Conservation (phyloP, 2,888 invertebrate species). For the Drosophila mimetica region DNA sequence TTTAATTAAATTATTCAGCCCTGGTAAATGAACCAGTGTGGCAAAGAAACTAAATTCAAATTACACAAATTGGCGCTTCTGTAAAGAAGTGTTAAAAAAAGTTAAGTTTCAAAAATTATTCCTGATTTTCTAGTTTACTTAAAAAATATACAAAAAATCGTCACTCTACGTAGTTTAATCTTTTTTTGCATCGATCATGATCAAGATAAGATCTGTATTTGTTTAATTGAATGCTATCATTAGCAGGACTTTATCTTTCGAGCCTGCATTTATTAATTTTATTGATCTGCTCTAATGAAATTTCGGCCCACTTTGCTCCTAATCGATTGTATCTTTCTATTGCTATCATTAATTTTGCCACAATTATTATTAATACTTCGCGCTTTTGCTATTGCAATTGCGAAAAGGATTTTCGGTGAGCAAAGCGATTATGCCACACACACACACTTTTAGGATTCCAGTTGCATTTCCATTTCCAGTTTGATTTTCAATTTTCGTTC, state of each 20-base stretch:
- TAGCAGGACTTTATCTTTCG: constrained; percentile 1
- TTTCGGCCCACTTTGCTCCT: constrained; percentile 1
- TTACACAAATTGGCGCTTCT: not conserved
- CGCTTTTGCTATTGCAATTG: not conserved
- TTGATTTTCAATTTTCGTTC: constrained; percentile 20
- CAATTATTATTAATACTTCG: constrained; percentile 16
- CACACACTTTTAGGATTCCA: constrained; percentile 3
- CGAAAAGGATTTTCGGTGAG: constrained; percentile 4
- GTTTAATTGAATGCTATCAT: constrained; percentile 6
- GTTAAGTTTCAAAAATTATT: not conserved
- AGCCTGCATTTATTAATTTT: not conserved
- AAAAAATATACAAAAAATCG: not conserved
- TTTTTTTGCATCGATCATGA: not conserved
- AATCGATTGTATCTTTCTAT: constrained; percentile 8
- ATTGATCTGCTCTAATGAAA: constrained; percentile 5
- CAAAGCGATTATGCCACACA: constrained; percentile 15
- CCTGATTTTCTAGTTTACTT: not conserved
- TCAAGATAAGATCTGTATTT: constrained; percentile 2
- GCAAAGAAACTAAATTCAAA: not conserved
- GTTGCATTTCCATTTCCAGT: constrained; percentile 22
- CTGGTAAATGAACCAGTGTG: not conserved
- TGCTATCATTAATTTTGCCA: constrained; percentile 12
- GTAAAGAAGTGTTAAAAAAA: not conserved
- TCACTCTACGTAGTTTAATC: not conserved
- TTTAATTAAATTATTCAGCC: too few species aligned